These are phyloP conservation scores for Borostomias antarcticus DNA, from an alignment of 2,797 vertebrate genomes.

Conservation along the genomic window DNA sequence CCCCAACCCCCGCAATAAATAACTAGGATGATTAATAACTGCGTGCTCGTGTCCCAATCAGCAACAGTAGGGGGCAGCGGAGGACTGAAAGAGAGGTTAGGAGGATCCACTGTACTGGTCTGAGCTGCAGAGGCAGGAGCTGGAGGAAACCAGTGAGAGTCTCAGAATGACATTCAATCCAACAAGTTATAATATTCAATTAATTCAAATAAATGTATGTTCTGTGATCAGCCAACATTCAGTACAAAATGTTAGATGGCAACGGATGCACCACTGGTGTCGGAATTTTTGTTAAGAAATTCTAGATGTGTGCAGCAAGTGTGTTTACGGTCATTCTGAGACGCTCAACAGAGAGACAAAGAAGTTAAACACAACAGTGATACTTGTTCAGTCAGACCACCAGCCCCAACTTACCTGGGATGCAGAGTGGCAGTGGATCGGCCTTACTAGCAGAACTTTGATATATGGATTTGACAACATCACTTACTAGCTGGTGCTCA, in stretches of 20 bases:
- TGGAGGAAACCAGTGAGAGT: neutral
- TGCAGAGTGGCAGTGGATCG: neutral
- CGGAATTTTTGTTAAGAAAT: neutral
- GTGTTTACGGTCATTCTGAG: constrained; percentile 12
- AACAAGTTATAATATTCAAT: too few relatives aligned
- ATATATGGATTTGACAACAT: neutral
- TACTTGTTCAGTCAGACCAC: neutral
- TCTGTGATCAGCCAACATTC: neutral
- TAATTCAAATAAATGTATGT: neutral
- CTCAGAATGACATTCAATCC: constrained; percentile 18
- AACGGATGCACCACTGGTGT: neutral
- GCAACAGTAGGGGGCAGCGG: neutral
- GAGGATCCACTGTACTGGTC: constrained; percentile 14
- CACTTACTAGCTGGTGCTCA: constrained; percentile 3
- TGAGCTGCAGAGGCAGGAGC: constrained; percentile 1
- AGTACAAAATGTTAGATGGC: neutral
- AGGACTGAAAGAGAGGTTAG: neutral
- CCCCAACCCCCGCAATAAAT: neutral
- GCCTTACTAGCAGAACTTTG: neutral
- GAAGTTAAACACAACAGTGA: neutral
- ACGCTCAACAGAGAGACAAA: constrained; percentile 9
- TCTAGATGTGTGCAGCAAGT: neutral
- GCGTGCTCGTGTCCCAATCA: neutral
- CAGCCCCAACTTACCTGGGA: neutral
- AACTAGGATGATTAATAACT: neutral